These are phyloP conservation scores for Octodonta nipae DNA, from an alignment of 2,888 invertebrate genomes.

Conservation along the genomic window DNA sequence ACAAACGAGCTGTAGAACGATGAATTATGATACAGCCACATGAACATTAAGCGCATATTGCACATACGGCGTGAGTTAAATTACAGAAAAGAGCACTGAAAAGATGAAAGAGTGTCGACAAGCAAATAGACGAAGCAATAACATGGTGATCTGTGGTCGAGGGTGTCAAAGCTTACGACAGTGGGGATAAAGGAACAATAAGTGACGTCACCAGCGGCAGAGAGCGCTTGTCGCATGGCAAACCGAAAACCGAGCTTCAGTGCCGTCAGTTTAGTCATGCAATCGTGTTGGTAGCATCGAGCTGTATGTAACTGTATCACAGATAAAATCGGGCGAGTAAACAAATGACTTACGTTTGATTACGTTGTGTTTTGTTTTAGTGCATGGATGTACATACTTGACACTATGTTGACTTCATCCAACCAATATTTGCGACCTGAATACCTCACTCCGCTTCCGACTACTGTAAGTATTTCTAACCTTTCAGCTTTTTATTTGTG, in stretches of 20 bases:
- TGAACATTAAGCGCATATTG: constrained; percentile 4
- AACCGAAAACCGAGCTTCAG: constrained; percentile 12
- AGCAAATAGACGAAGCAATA: constrained; percentile 36
- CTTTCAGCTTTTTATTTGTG: too few relatives aligned
- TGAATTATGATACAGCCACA: too few relatives aligned
- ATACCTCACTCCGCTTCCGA: constrained; percentile 76
- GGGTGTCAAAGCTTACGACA: constrained; percentile 34
- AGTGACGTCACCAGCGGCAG: constrained; percentile 31
- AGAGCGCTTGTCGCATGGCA: constrained; percentile 28
- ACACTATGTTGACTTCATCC: constrained; percentile 54
- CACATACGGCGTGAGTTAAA: constrained; percentile 10
- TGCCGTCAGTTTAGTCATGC: constrained; percentile 27
- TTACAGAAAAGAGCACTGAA: constrained; percentile 12
- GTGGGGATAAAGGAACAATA: constrained; percentile 28
- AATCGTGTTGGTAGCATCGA: too few relatives aligned
- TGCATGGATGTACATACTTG: constrained; percentile 9
- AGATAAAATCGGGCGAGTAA: too few relatives aligned
- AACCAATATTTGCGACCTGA: constrained; percentile 84
- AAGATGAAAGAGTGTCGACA: constrained; percentile 29
- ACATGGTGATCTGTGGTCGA: constrained; percentile 35
- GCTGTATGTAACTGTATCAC: too few relatives aligned
- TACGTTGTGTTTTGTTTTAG: constrained; percentile 4
- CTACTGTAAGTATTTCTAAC: constrained; percentile 60
- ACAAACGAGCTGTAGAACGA: constrained; percentile 5
- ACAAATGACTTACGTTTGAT: too few relatives aligned